Base-by-base conservation (phyloP, 2,888 invertebrate species). In the Lasioglossum morio region DNA sequence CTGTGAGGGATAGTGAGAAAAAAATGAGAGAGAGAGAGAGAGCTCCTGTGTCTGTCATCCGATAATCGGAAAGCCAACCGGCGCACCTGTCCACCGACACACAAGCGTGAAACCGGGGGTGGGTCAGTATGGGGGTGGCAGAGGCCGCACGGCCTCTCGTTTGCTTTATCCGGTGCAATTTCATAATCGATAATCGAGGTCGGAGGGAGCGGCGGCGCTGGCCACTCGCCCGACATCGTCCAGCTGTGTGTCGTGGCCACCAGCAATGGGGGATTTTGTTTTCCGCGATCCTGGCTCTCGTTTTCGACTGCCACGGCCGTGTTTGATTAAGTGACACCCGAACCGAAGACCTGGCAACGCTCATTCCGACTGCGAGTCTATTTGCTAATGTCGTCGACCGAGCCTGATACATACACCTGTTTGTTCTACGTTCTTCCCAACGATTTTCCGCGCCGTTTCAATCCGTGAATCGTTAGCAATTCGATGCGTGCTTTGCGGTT, bases 181-280 rank as follows among this genome's bases (percentile, higher is more conserved):
- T 91, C 92, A 91, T 92, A 91, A 92, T 92, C 92, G 92, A 91
- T 92, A 92, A 88, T 87, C 86, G 85, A 77, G 80, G 76, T 80
- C 77, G 37, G 43, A 46, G 60, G 75, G 27, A 63, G 79, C 30
- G 77, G 74, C 69, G 37, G 66, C 82, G 69, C 77, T 81, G 76
- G 74, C 79, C 77, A 79, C 82, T 86, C 79, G 79, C 53, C 69
- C 48, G 70, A 82, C 84, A 76, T 77, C 86, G 66, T 82, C 63
- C 84, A 84, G 43, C 84, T 84, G 79, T 86, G 80, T 70, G 79
- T 57, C 34, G 46, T 72, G 57, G 53, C 53, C 53, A 40, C 19
- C 69, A 60, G 23, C 72, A 76, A 23, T 46, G 87, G 78, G 79
- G 83, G 87, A 87, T 89, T 89, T 88, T 88, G 85, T 83, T 86